Evolutionary conservation across 2,888 invertebrate genomes (phyloP), one percentile per base, ranked within the genome.

Genomic region (Masnerella sp.): DNA sequence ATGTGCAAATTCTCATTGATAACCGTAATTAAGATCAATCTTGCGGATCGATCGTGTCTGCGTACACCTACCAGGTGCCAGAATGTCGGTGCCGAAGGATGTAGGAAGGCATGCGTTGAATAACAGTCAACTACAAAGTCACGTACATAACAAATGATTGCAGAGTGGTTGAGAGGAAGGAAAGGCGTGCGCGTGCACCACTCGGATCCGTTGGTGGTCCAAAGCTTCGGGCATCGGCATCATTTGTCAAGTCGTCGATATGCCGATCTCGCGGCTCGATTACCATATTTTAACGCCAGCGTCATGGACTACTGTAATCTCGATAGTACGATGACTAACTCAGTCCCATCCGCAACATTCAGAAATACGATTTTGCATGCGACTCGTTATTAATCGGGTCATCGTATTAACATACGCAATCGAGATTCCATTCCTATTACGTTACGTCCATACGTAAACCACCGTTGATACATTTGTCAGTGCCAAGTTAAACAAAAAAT

Each of bases 161-260:
- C 82, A 80, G 82, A 74, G 71, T 77, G 78, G 77, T 75, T 77
- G 73, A 77, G 78, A 77, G 78, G 74, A 75, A 62, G 62, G 49
- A 45, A 34, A 65, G 71, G 67, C 77, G 76, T 76, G 76, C 76
- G 78, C 76, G 76, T 73, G 78, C 77, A 75, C 75, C 71, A 67
- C 45, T 76, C 67, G 75, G 78, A 85, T 81, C 87, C 81, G 82
- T 85, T 87, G 87, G 87, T 87, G 86, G 87, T 87, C 86, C 80
- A 75, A 69, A 78, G 82, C 81, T 81, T 78, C 80, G 82, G 80
- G 83, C 83, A 79, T n/a, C 78, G 80, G 82, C 82, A 84, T 87
- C 87, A 84, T 87, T 87, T 87, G 87, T 87, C 87, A 87, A 87
- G 83, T 83, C 84, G 85, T 87, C 87, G 87, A 87, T 87, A 85